Evolutionary conservation across 2,797 vertebrate genomes (phyloP).

Genomic region (Malacoctenus gilli): DNA sequence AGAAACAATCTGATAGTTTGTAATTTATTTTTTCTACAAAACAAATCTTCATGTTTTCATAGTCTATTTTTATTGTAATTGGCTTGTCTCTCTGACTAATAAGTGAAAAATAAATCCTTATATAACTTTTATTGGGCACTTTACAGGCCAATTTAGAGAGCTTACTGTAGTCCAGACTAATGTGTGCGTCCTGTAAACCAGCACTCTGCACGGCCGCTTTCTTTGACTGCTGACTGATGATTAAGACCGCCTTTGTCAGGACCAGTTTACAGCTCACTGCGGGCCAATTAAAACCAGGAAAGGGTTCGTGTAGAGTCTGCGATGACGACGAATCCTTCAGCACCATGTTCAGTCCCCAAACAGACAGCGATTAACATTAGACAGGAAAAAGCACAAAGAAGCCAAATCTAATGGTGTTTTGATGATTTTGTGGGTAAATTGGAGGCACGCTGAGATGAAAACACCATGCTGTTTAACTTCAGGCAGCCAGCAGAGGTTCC

Average conservation of each 20-base stretch:
- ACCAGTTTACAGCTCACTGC: conserved; percentile 30
- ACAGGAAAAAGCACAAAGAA: not conserved
- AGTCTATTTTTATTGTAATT: too few species aligned
- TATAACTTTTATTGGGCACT: conserved; percentile 7
- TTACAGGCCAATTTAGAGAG: not conserved
- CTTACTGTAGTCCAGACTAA: conserved; percentile 1
- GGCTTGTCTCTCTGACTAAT: not conserved
- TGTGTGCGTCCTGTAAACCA: conserved; percentile 11
- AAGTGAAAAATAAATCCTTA: not conserved
- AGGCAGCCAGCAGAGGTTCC: conserved; percentile 61
- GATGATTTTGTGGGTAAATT: too few species aligned
- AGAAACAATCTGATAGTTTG: too few species aligned
- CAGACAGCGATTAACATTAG: not conserved
- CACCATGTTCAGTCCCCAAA: not conserved
- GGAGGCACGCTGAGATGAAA: not conserved
- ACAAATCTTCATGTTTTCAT: too few species aligned
- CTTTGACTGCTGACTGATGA: conserved; percentile 23
- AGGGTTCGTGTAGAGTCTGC: not conserved
- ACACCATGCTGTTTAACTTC: conserved; percentile 8
- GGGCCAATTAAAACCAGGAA: conserved; percentile 21
- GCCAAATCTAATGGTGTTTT: not conserved
- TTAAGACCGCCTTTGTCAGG: conserved; percentile 25
- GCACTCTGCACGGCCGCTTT: not conserved
- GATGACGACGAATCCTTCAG: not conserved
- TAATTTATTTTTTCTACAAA: too few species aligned